Conservation (phyloP, 2,888 invertebrate genomes). For the Acronicta alni region DNA sequence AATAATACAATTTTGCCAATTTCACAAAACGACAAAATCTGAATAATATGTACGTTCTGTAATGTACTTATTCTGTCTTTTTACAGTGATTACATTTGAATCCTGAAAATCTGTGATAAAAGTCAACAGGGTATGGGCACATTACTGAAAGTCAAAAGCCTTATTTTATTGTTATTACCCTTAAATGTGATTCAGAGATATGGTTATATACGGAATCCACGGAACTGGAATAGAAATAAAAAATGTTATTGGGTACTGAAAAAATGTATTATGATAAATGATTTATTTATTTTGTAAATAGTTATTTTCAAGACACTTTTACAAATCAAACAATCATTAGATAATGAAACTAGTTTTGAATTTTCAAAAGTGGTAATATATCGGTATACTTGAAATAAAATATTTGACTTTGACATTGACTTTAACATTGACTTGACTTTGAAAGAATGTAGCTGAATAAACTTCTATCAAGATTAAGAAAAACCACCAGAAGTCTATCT, state of each 20-base stretch:
- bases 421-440: background rate
- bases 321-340: too few relatives aligned
- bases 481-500: background rate
- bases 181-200: slow-evolving; percentile 31
- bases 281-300: too few relatives aligned
- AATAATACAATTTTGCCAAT: too few relatives aligned
- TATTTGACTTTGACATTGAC: too few relatives aligned
- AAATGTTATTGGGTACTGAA: too few relatives aligned
- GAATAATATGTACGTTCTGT: background rate
- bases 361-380: background rate
- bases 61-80: slow-evolving; percentile 9
- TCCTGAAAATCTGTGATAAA: slow-evolving; percentile 38
- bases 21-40: too few relatives aligned
- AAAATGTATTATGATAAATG: too few relatives aligned
- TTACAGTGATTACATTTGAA: slow-evolving; percentile 44
- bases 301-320: too few relatives aligned
- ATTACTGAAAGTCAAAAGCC: slow-evolving; percentile 40
- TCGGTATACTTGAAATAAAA: too few relatives aligned
- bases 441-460: too few relatives aligned
- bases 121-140: slow-evolving; percentile 30
- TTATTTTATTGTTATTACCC: slow-evolving; percentile 40
- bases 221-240: slow-evolving; percentile 24
- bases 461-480: background rate
- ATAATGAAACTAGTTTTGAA: too few relatives aligned
- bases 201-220: slow-evolving; percentile 29